phyloP scores from a whole-genome alignment of 1,140 invertebrate species.

The Stegodyphus mimosarum region DNA sequence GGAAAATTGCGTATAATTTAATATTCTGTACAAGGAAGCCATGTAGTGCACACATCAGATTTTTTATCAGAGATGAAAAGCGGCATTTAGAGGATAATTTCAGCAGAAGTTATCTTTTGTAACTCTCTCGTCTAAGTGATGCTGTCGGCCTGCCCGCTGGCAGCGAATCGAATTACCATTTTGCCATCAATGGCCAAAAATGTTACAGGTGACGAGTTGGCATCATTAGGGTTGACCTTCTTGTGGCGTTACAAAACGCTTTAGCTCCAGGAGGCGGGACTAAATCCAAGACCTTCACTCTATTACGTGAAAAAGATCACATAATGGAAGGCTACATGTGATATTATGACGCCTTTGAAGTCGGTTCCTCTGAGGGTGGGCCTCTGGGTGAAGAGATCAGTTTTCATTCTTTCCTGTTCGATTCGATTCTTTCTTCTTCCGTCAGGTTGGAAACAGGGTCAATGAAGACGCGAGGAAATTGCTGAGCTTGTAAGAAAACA shows the following conservation, averaged over 20 bases:
- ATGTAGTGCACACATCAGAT: too few species aligned
- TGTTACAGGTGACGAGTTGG: conserved; percentile 10
- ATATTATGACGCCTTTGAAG: conserved; percentile 22
- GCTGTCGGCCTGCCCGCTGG: conserved; percentile 4
- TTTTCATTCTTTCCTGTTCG: background rate
- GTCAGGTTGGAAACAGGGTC: too few species aligned
- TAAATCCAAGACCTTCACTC: conserved; percentile 8
- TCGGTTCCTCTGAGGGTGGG: conserved; percentile 11
- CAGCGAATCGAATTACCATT: background rate
- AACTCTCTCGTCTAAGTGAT: background rate
- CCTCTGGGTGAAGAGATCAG: background rate
- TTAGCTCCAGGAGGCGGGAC: conserved; percentile 12
- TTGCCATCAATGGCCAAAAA: background rate
- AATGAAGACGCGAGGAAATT: too few species aligned
- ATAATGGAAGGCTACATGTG: conserved; percentile 12
- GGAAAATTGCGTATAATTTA: too few species aligned
- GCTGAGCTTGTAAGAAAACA: too few species aligned
- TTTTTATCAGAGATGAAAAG: too few species aligned
- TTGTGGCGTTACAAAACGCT: background rate
- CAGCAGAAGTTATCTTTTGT: too few species aligned
- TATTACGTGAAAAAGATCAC: conserved; percentile 2
- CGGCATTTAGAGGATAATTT: too few species aligned
- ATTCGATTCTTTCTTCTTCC: too few species aligned
- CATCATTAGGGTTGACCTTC: background rate
- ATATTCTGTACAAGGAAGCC: too few species aligned